Conservation (phyloP, 2,113 vertebrate genomes). For the Gnathonemus longibarbis region DNA sequence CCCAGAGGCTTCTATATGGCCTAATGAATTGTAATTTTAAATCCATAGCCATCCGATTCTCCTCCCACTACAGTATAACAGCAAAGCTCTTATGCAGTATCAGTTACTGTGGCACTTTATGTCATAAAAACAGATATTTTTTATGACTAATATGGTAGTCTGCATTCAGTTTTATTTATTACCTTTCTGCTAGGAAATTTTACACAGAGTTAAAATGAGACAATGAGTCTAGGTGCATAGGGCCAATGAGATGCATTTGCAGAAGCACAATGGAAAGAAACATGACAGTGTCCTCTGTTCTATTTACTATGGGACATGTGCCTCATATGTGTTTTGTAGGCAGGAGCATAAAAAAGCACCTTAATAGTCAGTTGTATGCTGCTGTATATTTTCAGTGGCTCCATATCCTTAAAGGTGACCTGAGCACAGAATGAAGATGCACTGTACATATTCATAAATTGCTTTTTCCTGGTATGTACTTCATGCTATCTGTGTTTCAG, state of each 20-base stretch:
- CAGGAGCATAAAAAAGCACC: neutral
- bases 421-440: neutral
- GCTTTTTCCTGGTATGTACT: neutral
- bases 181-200: slow-evolving; percentile 46
- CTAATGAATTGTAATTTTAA: slow-evolving; percentile 15
- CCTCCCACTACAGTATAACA: slow-evolving; percentile 39
- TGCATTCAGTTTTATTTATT: slow-evolving; percentile 55
- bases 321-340: neutral
- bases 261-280: neutral
- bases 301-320: neutral
- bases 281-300: neutral
- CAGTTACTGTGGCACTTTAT: slow-evolving; percentile 39
- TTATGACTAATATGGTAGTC: slow-evolving; percentile 45
- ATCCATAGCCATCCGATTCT: slow-evolving; percentile 38
- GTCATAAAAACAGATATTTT: slow-evolving; percentile 43
- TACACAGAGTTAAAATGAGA: slow-evolving; percentile 31
- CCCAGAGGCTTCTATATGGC: slow-evolving; percentile 8
- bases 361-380: neutral
- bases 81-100: slow-evolving; percentile 18
- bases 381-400: neutral
- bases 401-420: neutral
- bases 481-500: neutral
- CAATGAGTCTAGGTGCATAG: slow-evolving; percentile 40
- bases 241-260: neutral
- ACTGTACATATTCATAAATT: neutral